phyloP scores from a whole-genome alignment of 2,113 vertebrate genomes.

The Notarius quadriscutis region DNA sequence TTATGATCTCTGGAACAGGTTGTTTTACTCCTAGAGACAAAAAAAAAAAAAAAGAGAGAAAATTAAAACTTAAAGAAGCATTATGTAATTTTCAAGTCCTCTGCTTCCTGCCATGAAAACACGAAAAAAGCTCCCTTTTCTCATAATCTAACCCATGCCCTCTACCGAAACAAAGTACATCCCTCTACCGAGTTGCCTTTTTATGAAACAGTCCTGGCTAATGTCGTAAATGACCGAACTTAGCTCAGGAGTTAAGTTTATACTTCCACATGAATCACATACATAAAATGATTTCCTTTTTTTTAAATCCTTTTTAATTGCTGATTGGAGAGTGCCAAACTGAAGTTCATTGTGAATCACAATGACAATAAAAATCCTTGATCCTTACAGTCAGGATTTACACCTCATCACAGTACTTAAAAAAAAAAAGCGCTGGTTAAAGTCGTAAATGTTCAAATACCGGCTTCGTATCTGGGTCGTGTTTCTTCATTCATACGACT shows the following conservation, averaged over 20 bases:
- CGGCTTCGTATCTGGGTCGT: not conserved
- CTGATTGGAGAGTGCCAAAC: no score
- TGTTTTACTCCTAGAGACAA: constrained; percentile 82
- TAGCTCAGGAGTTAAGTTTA: not conserved
- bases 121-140: not conserved
- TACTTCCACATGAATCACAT: not conserved
- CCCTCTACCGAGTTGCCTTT: not conserved
- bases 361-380: no score
- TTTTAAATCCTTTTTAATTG: no score
- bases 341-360: no score
- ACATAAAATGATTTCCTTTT: not conserved
- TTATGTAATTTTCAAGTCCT: not conserved
- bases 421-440: not conserved
- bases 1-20: constrained; percentile 86
- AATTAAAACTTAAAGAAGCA: not conserved
- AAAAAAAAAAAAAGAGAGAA: not conserved
- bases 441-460: not conserved
- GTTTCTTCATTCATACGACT: not conserved
- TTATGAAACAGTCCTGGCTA: not conserved
- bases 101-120: not conserved
- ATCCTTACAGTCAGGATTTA: not conserved
- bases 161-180: not conserved
- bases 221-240: not conserved
- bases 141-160: not conserved
- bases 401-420: not conserved